These are phyloP conservation scores for Brachirus orientalis DNA, from an alignment of 2,113 vertebrate species.

Conservation along the genomic window DNA sequence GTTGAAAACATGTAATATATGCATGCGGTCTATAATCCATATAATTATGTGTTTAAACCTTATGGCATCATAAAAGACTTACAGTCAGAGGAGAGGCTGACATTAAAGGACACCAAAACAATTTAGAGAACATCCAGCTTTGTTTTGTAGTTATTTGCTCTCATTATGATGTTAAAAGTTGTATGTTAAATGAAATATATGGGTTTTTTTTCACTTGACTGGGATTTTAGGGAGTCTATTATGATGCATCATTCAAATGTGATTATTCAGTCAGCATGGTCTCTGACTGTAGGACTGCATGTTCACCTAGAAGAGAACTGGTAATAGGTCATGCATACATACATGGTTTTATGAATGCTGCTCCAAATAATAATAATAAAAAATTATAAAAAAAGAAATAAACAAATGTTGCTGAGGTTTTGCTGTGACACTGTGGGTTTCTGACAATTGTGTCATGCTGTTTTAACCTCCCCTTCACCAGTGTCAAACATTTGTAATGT, in stretches of 20 bases:
- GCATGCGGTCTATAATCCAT: too few species aligned
- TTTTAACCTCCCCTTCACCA: constrained; percentile 18
- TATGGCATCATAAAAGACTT: too few species aligned
- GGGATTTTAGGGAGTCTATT: background rate
- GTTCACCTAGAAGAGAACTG: constrained; percentile 50
- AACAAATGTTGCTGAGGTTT: constrained; percentile 48
- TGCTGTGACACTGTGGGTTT: constrained; percentile 27
- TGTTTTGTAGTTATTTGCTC: too few species aligned
- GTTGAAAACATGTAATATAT: too few species aligned
- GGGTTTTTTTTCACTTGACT: background rate
- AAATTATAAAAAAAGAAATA: too few species aligned
- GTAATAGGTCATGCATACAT: constrained; percentile 56
- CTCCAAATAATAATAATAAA: background rate
- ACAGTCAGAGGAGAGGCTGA: background rate
- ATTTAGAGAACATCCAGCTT: background rate
- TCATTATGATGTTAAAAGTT: too few species aligned
- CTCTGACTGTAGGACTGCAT: constrained; percentile 28
- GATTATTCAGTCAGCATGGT: background rate
- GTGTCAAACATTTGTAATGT: constrained; percentile 20
- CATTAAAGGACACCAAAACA: background rate
- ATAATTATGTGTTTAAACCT: too few species aligned
- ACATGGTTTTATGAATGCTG: constrained; percentile 31
- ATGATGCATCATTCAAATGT: background rate
- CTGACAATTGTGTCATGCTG: constrained; percentile 8
- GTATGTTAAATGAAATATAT: background rate